Percentiles rank a stretch among this genome's conserved stretches.
Evolutionary conservation across 2,113 vertebrate species (phyloP).

Genomic region (Ovis aries): DNA sequence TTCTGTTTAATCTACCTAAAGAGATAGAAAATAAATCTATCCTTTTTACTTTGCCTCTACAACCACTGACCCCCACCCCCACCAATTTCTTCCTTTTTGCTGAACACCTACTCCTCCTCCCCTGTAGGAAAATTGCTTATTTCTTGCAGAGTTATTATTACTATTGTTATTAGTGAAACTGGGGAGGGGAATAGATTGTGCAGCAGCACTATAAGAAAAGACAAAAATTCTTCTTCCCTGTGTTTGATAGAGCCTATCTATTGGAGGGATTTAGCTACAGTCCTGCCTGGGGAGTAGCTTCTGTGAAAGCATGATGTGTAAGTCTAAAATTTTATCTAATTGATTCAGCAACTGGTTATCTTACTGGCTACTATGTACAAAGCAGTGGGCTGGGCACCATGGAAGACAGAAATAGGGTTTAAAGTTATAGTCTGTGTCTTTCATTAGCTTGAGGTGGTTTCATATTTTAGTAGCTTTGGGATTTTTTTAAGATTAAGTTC

Average conservation of each 20-base stretch:
- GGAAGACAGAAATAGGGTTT: slow-evolving; percentile 7
- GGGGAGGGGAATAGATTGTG: not conserved
- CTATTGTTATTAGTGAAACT: not conserved
- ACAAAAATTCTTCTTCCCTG: not conserved
- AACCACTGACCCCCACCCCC: not conserved
- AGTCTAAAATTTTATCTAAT: not conserved
- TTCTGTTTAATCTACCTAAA: not conserved
- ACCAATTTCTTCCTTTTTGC: not conserved
- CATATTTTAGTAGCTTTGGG: not conserved
- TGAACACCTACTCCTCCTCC: not conserved
- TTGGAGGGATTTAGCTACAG: not conserved
- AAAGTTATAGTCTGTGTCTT: not conserved
- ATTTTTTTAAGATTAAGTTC: not conserved
- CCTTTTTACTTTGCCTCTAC: not conserved
- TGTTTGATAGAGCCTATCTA: not conserved
- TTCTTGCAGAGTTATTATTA: not conserved
- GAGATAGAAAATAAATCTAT: not conserved
- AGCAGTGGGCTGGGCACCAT: not conserved
- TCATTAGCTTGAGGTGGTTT: slow-evolving; percentile 6
- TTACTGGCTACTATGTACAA: not conserved
- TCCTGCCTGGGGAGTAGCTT: not conserved
- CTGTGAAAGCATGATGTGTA: not conserved
- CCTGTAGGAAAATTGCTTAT: not conserved
- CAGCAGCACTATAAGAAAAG: not conserved
- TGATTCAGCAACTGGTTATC: not conserved